A percentile compares a stretch with the other conserved stretches of the same genome.
phyloP scores from a whole-genome alignment of 1,140 invertebrate species.

The Zaprionus inermis region DNA sequence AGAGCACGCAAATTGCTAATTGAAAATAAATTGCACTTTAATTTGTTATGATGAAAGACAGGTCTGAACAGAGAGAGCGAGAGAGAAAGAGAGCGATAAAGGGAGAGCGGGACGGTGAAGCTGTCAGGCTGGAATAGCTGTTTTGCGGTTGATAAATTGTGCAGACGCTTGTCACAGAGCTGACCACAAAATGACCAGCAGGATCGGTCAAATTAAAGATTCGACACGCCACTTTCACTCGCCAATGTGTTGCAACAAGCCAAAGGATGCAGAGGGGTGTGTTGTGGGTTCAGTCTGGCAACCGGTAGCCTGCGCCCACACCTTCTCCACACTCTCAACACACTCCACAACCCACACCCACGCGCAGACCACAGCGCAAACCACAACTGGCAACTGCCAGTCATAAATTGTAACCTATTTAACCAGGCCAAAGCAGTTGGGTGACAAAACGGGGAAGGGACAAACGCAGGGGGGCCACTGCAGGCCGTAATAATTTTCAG shows the following conservation, averaged over 20 bases:
- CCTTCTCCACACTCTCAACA: neutral
- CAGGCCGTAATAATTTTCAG: slow-evolving; percentile 63
- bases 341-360: slow-evolving; percentile 17
- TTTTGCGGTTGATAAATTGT: slow-evolving; percentile 69
- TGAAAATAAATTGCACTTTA: slow-evolving; percentile 82
- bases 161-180: slow-evolving; percentile 66
- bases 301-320: slow-evolving; percentile 15
- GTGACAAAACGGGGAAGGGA: neutral
- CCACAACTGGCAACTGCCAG: slow-evolving; percentile 42
- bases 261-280: neutral
- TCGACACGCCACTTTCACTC: slow-evolving; percentile 53
- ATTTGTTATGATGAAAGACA: slow-evolving; percentile 65
- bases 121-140: neutral
- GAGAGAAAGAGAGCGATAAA: neutral
- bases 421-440: slow-evolving; percentile 22
- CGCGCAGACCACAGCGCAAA: slow-evolving; percentile 1
- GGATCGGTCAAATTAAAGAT: slow-evolving; percentile 62
- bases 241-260: neutral
- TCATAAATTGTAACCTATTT: slow-evolving; percentile 81
- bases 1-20: slow-evolving; percentile 76
- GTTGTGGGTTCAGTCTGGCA: neutral
- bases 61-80: neutral
- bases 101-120: neutral
- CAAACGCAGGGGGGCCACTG: slow-evolving; percentile 11
- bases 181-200: slow-evolving; percentile 66